These are phyloP conservation scores for Andrena haemorrhoa DNA, from an alignment of 2,888 invertebrate species.

Conservation along the genomic window DNA sequence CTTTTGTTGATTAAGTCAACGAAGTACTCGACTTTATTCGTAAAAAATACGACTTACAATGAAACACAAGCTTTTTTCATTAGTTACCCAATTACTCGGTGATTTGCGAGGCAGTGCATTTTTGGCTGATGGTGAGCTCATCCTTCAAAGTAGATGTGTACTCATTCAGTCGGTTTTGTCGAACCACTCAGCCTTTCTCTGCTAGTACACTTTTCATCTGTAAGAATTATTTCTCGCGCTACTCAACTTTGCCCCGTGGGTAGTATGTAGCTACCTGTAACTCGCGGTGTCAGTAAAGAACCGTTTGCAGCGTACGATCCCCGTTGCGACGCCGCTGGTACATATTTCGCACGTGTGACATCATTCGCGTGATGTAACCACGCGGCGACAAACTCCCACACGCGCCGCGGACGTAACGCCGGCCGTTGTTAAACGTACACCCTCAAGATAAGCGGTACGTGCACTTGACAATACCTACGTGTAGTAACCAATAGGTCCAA, in stretches of 20 bases:
- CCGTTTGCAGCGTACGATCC: constrained; percentile 4
- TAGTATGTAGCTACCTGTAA: background rate
- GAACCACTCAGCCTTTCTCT: no score
- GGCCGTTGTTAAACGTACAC: constrained; percentile 41
- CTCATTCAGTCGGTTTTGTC: no score
- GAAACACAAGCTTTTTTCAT: no score
- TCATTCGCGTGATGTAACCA: constrained; percentile 81
- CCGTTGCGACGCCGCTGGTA: constrained; percentile 51
- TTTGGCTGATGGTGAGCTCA: background rate
- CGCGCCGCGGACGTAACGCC: constrained; percentile 41
- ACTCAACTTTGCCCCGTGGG: background rate
- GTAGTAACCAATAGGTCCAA: constrained; percentile 5
- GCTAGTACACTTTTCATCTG: no score
- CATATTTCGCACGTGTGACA: constrained; percentile 79
- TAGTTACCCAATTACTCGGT: background rate
- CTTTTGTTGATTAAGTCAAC: no score
- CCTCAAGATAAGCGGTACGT: constrained; percentile 33
- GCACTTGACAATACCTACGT: constrained; percentile 42
- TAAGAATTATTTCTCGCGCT: background rate
- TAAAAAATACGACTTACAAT: no score
- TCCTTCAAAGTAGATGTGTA: no score
- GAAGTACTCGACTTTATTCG: no score
- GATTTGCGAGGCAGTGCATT: background rate
- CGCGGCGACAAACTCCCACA: constrained; percentile 59
- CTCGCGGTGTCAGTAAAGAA: background rate